These are phyloP conservation scores for Leucopsar rothschildi DNA, from an alignment of 2,113 vertebrate species.

Conservation along the genomic window DNA sequence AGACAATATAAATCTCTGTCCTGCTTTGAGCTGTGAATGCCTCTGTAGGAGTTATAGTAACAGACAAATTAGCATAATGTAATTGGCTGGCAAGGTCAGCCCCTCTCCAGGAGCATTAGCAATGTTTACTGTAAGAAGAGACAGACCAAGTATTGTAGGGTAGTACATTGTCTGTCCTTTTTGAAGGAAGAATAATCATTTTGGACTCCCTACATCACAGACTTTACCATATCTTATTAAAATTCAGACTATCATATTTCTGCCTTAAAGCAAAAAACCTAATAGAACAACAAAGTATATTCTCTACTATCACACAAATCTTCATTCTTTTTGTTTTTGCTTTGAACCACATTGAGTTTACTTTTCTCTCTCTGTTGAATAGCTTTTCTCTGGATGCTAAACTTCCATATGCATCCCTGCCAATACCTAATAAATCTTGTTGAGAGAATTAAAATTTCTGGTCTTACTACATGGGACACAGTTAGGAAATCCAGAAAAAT, in stretches of 20 bases:
- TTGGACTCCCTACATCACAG: not conserved
- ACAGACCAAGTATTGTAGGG: constrained; percentile 30
- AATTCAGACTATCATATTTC: constrained; percentile 11
- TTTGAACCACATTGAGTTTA: not conserved
- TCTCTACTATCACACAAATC: not conserved
- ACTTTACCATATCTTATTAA: not conserved
- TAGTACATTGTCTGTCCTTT: constrained; percentile 13
- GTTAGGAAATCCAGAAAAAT: not conserved
- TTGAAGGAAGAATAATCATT: constrained; percentile 7
- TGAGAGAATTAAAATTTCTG: not conserved
- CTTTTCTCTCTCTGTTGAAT: not conserved
- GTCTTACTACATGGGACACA: not conserved
- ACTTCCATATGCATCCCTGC: not conserved
- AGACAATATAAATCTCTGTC: constrained; percentile 63
- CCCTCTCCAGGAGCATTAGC: constrained; percentile 56
- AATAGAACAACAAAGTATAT: not conserved
- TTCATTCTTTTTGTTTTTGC: not conserved
- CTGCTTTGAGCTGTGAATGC: constrained; percentile 47
- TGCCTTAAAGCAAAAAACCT: constrained; percentile 8
- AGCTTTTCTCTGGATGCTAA: not conserved
- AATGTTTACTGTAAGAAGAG: constrained; percentile 46
- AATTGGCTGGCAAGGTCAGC: constrained; percentile 70
- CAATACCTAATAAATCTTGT: not conserved
- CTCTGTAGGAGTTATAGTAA: constrained; percentile 65
- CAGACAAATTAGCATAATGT: constrained; percentile 72